These are phyloP conservation scores for Caenorhabditis sp. DNA, from an alignment of 2,888 invertebrate genomes.

Conservation along the genomic window DNA sequence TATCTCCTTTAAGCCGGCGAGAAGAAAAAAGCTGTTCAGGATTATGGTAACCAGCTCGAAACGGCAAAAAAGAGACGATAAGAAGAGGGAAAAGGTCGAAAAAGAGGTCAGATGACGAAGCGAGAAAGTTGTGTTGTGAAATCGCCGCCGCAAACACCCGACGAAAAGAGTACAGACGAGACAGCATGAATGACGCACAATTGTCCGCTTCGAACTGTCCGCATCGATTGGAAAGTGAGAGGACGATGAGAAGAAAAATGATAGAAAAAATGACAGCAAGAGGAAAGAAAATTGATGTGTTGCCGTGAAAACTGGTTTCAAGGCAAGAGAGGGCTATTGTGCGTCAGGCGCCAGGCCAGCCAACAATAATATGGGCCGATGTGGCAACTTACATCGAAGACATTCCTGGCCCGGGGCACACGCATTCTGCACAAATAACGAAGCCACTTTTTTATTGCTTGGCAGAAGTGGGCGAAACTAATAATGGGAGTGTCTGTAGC, in stretches of 20 bases:
- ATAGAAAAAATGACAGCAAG: background rate
- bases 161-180: slow-evolving; percentile 12
- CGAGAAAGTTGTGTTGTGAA: slow-evolving; percentile 29
- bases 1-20: background rate
- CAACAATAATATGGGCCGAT: slow-evolving; percentile 23
- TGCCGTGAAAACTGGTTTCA: slow-evolving; percentile 22
- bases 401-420: slow-evolving; percentile 19
- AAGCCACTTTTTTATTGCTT: slow-evolving; percentile 62
- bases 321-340: slow-evolving; percentile 10
- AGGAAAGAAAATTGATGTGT: background rate
- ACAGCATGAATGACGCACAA: slow-evolving; percentile 29
- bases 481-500: slow-evolving; percentile 52
- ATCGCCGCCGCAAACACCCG: slow-evolving; percentile 42
- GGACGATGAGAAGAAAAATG: background rate
- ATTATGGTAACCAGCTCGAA: slow-evolving; percentile 3
- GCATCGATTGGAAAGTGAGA: slow-evolving; percentile 11
- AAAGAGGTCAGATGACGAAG: slow-evolving; percentile 54
- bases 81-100: slow-evolving; percentile 7
- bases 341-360: background rate
- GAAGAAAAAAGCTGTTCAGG: slow-evolving; percentile 3
- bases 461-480: slow-evolving; percentile 58
- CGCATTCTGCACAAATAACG: slow-evolving; percentile 60
- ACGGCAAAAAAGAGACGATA: slow-evolving; percentile 11
- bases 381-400: slow-evolving; percentile 45
- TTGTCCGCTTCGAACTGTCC: background rate